Evolutionary conservation across 2,113 vertebrate species (phyloP).

Genomic region (Corythaixoides concolor): DNA sequence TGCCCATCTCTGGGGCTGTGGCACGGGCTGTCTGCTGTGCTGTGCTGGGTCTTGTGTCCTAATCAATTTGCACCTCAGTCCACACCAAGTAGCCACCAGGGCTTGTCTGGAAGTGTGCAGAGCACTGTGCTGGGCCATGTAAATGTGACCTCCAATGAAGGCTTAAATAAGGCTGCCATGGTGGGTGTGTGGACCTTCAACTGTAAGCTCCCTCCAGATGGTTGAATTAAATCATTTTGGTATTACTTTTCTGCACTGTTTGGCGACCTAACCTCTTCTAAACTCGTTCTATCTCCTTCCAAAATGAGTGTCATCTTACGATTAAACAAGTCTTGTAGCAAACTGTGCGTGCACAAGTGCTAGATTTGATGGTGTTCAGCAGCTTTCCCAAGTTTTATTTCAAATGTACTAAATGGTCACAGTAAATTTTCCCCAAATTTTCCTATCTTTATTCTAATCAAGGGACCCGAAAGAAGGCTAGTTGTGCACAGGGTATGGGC

Average conservation of each 20-base stretch:
- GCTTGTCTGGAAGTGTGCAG: not conserved
- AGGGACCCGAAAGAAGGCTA: not conserved
- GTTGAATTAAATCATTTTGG: not conserved
- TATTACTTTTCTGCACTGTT: not conserved
- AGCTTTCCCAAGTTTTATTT: not conserved
- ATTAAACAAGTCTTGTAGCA: not conserved
- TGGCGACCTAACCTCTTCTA: not conserved
- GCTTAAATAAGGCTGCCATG: not conserved
- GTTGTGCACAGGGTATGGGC: not conserved
- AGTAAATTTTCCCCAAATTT: not conserved
- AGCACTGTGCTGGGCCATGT: fast-evolving
- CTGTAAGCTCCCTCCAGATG: not conserved
- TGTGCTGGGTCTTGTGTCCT: not conserved
- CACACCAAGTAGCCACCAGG: not conserved
- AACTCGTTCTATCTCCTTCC: not conserved
- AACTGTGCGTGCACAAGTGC: fast-evolving
- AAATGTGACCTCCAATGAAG: fast-evolving
- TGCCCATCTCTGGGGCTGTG: not conserved
- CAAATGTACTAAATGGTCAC: not conserved
- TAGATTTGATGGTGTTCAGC: not conserved
- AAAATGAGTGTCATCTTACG: not conserved
- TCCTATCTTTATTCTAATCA: not conserved
- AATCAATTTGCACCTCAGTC: not conserved
- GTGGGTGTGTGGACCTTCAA: not conserved
- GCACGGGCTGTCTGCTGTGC: not conserved